phyloP scores from a whole-genome alignment of 2,113 vertebrate genomes.

The Apus apus region DNA sequence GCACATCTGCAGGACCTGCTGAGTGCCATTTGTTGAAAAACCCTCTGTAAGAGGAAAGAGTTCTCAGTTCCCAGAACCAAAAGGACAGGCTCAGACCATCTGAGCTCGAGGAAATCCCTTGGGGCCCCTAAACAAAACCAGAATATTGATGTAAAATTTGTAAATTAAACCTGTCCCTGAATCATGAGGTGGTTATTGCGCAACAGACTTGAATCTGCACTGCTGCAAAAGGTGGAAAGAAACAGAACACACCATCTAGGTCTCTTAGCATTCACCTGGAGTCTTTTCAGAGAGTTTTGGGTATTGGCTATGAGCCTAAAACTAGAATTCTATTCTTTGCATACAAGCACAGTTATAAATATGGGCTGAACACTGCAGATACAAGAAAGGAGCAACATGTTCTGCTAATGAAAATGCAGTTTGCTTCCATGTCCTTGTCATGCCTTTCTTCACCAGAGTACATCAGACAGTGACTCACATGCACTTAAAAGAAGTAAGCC shows the following conservation, averaged over 20 bases:
- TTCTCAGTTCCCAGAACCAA: background rate
- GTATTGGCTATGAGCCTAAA: background rate
- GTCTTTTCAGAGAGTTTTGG: background rate
- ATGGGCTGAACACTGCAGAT: background rate
- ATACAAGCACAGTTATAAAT: background rate
- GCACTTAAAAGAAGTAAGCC: background rate
- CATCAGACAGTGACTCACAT: background rate
- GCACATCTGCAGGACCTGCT: background rate
- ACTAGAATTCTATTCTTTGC: background rate
- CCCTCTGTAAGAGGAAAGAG: background rate
- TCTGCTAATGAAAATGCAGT: background rate
- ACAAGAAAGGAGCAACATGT: background rate
- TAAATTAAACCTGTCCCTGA: background rate
- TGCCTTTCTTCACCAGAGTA: background rate
- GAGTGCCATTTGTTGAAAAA: background rate
- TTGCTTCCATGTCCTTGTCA: background rate
- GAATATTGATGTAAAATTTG: background rate
- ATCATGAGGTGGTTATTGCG: background rate
- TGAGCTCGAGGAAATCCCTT: background rate
- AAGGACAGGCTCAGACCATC: background rate
- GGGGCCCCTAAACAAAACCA: background rate
- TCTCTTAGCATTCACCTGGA: background rate
- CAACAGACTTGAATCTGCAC: background rate
- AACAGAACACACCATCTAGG: background rate
- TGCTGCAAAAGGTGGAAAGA: background rate